These are phyloP conservation scores for Drosophila takahashii DNA, from an alignment of 1,140 invertebrate species.

Conservation along the genomic window DNA sequence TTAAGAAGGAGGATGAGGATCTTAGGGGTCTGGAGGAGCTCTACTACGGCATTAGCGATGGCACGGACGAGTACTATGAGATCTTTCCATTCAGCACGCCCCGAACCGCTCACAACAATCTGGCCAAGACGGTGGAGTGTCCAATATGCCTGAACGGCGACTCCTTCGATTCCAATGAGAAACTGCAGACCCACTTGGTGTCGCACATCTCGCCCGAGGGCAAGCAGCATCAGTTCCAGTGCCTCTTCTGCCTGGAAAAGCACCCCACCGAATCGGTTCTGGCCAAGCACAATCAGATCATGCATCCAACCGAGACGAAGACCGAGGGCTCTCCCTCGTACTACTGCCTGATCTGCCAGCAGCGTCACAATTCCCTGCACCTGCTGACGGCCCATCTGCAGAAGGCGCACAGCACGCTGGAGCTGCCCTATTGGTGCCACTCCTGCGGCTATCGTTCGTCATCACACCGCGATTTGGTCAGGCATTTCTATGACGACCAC, in stretches of 20 bases:
- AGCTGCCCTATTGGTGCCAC: slow-evolving; percentile 92
- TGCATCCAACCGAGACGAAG: slow-evolving; percentile 87
- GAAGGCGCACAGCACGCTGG: slow-evolving; percentile 89
- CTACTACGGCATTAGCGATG: slow-evolving; percentile 79
- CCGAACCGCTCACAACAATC: slow-evolving; percentile 43
- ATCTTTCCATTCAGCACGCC: slow-evolving; percentile 69
- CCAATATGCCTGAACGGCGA: slow-evolving; percentile 86
- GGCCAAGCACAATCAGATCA: slow-evolving; percentile 86
- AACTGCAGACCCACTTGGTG: slow-evolving; percentile 90
- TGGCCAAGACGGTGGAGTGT: slow-evolving; percentile 84
- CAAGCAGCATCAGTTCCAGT: slow-evolving; percentile 85
- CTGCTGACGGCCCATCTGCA: slow-evolving; percentile 91
- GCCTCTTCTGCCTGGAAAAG: slow-evolving; percentile 86
- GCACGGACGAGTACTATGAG: slow-evolving; percentile 70
- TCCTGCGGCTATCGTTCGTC: slow-evolving; percentile 90
- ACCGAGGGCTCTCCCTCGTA: slow-evolving; percentile 85
- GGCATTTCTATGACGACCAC: slow-evolving; percentile 90
- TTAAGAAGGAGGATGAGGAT: slow-evolving; percentile 79
- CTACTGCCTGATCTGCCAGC: slow-evolving; percentile 89
- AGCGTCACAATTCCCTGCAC: slow-evolving; percentile 87
- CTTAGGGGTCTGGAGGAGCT: slow-evolving; percentile 78
- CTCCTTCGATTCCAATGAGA: slow-evolving; percentile 87
- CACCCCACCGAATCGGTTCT: slow-evolving; percentile 85
- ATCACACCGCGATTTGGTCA: slow-evolving; percentile 89
- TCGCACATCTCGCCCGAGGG: slow-evolving; percentile 86